Percentiles rank a stretch among this genome's conserved stretches.
Evolutionary conservation across 2,888 invertebrate genomes (phyloP).

Genomic region (Conus canariensis): DNA sequence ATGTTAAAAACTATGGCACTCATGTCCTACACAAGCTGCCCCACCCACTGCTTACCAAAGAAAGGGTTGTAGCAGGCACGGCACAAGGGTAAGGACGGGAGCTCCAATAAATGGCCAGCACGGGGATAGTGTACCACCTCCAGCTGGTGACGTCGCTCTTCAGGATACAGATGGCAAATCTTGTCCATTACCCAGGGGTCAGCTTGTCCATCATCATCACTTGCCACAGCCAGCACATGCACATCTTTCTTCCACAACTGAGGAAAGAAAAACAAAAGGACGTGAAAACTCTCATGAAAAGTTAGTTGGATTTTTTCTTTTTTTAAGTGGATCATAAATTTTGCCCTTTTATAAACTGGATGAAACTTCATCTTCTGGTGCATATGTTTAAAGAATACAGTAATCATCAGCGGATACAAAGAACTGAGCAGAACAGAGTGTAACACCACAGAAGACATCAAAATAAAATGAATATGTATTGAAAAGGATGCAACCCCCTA

Average conservation of each 20-base stretch:
- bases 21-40: too few relatives aligned
- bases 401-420: too few relatives aligned
- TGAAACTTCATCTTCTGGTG: neutral
- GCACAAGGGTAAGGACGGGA: slow-evolving; percentile 30
- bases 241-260: slow-evolving; percentile 28
- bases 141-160: slow-evolving; percentile 31
- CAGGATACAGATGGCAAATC: neutral
- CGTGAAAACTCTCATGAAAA: too few relatives aligned
- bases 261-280: neutral
- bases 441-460: too few relatives aligned
- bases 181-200: neutral
- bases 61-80: slow-evolving; percentile 30
- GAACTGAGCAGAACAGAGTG: too few relatives aligned
- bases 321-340: too few relatives aligned
- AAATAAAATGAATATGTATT: too few relatives aligned
- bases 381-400: too few relatives aligned
- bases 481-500: too few relatives aligned
- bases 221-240: neutral
- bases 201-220: slow-evolving; percentile 29
- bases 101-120: slow-evolving; percentile 38
- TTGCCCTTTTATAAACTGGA: neutral
- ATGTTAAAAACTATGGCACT: too few relatives aligned
- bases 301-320: too few relatives aligned
- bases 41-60: neutral
- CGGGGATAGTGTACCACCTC: slow-evolving; percentile 37